These are phyloP conservation scores for Drosophila ezoana DNA, from an alignment of 2,888 invertebrate genomes.

Conservation along the genomic window DNA sequence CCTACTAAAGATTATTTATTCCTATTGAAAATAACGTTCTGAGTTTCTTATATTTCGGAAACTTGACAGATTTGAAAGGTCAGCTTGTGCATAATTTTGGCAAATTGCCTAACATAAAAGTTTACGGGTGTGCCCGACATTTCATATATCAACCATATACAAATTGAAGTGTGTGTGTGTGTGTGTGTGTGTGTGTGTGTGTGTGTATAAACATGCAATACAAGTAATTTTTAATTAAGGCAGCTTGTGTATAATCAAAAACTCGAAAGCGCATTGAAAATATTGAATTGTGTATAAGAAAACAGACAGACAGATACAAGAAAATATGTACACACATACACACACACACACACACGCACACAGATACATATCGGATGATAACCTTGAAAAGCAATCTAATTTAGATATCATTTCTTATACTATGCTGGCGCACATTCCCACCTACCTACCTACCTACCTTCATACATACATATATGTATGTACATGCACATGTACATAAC, in stretches of 20 bases:
- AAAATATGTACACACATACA: neutral
- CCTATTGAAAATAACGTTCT: constrained; percentile 20
- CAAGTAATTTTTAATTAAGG: constrained; percentile 59
- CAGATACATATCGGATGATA: constrained; percentile 19
- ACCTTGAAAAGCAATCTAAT: constrained; percentile 67
- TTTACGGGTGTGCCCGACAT: constrained; percentile 60
- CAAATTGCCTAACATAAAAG: constrained; percentile 59
- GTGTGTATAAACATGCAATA: constrained; percentile 33
- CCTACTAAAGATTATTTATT: constrained; percentile 21
- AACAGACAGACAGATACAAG: constrained; percentile 8
- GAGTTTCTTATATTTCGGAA: constrained; percentile 17
- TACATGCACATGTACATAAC: neutral
- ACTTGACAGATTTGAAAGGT: constrained; percentile 44
- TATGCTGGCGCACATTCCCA: neutral
- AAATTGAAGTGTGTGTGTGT: neutral
- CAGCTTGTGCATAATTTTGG: constrained; percentile 65
- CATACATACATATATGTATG: neutral
- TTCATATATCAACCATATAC: constrained; percentile 30
- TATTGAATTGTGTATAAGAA: constrained; percentile 34
- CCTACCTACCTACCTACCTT: neutral
- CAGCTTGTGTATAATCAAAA: constrained; percentile 45
- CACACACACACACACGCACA: neutral
- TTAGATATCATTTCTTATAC: constrained; percentile 39
- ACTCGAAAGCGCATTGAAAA: constrained; percentile 50
- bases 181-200: neutral